Evolutionary conservation across 2,113 vertebrate genomes (phyloP).

Genomic region (Blennius ocellaris): DNA sequence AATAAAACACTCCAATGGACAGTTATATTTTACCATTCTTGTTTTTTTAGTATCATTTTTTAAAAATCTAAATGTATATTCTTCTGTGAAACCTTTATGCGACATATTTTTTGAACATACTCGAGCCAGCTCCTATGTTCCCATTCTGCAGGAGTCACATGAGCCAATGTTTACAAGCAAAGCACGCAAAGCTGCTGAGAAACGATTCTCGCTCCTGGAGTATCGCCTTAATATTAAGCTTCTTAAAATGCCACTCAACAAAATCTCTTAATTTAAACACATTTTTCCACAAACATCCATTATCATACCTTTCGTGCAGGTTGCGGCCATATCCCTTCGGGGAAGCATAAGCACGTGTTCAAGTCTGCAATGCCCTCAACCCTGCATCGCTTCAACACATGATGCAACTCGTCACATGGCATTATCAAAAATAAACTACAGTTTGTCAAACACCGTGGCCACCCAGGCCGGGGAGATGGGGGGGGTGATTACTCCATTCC

Average conservation of each 20-base stretch:
- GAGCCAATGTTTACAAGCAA: slow-evolving; percentile 38
- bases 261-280: slow-evolving; percentile 47
- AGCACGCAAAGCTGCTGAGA: slow-evolving; percentile 20
- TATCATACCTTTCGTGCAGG: background rate
- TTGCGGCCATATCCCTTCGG: background rate
- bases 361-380: slow-evolving; percentile 26
- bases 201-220: slow-evolving; percentile 6
- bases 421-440: slow-evolving; percentile 64
- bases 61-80: background rate
- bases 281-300: slow-evolving; percentile 17
- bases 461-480: background rate
- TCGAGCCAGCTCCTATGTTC: background rate
- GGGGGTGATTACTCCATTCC: background rate
- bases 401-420: slow-evolving; percentile 65
- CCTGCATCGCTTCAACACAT: slow-evolving; percentile 31
- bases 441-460: slow-evolving; percentile 23
- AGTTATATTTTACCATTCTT: background rate
- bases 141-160: slow-evolving; percentile 19
- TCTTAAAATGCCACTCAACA: slow-evolving; percentile 55
- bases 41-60: background rate
- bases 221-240: slow-evolving; percentile 49
- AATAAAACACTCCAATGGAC: background rate
- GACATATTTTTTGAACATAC: background rate
- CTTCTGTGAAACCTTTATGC: background rate
- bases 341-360: slow-evolving; percentile 14